Conservation (phyloP, 2,888 invertebrate species). For the Crepidodera aurea region DNA sequence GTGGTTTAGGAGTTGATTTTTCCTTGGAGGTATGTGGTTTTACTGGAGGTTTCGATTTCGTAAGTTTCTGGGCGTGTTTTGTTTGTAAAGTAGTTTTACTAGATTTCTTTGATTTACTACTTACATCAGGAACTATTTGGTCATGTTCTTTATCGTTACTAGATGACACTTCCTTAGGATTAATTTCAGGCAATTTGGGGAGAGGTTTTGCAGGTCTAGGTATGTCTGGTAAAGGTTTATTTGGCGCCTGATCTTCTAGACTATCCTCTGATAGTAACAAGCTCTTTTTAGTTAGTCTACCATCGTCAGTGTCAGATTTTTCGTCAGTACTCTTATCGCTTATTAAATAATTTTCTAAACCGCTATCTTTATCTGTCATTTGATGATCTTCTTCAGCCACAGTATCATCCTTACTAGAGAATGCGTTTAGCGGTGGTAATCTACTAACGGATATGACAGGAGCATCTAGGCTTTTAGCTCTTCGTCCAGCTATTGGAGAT, state of each 20-base stretch:
- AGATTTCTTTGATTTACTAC: constrained; percentile 47
- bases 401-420: constrained; percentile 89
- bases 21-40: constrained; percentile 40
- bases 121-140: constrained; percentile 61
- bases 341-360: constrained; percentile 43
- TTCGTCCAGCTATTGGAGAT: constrained; percentile 77
- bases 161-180: constrained; percentile 1
- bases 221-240: constrained; percentile 27
- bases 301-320: constrained; percentile 41
- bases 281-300: constrained; percentile 30
- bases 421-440: constrained; percentile 83
- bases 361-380: constrained; percentile 49
- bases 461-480: constrained; percentile 85
- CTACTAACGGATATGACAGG: constrained; percentile 82
- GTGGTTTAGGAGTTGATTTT: constrained; percentile 42
- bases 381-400: constrained; percentile 77
- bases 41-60: constrained; percentile 39
- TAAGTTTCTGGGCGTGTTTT: constrained; percentile 39
- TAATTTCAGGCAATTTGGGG: constrained; percentile 1
- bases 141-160: constrained; percentile 57
- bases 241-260: constrained; percentile 14
- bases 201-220: constrained; percentile 10
- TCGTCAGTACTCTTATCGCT: constrained; percentile 48
- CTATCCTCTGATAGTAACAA: constrained; percentile 10
- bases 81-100: constrained; percentile 43